Evolutionary conservation across 1,140 invertebrate species (phyloP).

Genomic region (Nephotettix cincticeps): DNA sequence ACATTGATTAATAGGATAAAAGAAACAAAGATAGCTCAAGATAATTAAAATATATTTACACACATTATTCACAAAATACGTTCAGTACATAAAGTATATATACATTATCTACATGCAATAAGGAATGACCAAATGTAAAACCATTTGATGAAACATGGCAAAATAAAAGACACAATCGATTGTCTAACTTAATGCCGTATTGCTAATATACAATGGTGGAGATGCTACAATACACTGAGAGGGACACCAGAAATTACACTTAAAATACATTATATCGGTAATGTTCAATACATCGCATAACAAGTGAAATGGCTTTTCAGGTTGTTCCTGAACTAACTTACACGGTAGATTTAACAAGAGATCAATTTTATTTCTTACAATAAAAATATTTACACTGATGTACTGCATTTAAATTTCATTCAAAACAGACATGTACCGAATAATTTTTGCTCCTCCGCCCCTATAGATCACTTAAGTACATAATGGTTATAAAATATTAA

Average conservation of each 20-base stretch:
- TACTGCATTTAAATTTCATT: not conserved
- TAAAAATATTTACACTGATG: slow-evolving; percentile 1
- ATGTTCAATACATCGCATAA: not conserved
- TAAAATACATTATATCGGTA: not conserved
- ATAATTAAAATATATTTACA: slow-evolving; percentile 20
- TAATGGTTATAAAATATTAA: too few species aligned
- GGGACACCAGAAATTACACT: not conserved
- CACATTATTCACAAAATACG: slow-evolving; percentile 1
- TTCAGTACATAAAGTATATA: not conserved
- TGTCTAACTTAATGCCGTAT: slow-evolving; percentile 7
- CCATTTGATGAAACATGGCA: slow-evolving; percentile 21
- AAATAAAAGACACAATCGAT: slow-evolving; percentile 8
- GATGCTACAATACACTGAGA: not conserved
- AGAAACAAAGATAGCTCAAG: not conserved
- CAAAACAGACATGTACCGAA: too few species aligned
- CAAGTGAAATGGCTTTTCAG: not conserved
- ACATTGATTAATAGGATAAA: not conserved
- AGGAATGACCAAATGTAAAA: slow-evolving; percentile 14
- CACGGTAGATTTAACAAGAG: not conserved
- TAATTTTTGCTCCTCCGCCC: too few species aligned
- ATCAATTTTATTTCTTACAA: not conserved
- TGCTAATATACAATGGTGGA: not conserved
- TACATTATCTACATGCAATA: not conserved
- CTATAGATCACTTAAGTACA: too few species aligned
- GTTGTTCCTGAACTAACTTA: not conserved